Percentiles rank a stretch among this genome's conserved stretches.
Evolutionary conservation across 2,797 vertebrate species (phyloP).

Genomic region (Sebastes matsubarae): DNA sequence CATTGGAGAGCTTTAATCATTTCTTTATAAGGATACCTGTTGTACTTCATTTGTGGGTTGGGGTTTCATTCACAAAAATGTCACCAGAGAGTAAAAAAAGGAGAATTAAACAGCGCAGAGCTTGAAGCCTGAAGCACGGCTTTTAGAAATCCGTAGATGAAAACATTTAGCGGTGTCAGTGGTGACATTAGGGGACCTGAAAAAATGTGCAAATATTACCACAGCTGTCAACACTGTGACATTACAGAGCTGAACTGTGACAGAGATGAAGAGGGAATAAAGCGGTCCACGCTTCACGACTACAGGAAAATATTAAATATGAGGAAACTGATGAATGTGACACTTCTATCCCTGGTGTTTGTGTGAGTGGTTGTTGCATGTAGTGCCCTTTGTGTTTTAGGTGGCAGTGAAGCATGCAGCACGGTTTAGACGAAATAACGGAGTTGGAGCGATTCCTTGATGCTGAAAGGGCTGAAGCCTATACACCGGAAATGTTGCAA

Average conservation of each 20-base stretch:
- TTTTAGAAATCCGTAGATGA: neutral
- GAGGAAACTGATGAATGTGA: neutral
- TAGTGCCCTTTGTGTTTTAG: neutral
- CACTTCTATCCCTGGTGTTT: neutral
- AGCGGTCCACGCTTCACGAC: neutral
- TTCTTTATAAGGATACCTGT: neutral
- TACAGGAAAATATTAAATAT: neutral
- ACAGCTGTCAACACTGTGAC: neutral
- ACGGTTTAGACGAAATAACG: neutral
- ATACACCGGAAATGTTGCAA: neutral
- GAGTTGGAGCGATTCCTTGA: neutral
- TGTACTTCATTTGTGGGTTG: neutral
- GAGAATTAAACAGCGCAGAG: neutral
- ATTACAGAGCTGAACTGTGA: neutral
- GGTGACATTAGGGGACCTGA: neutral
- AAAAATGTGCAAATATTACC: neutral
- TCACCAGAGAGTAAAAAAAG: neutral
- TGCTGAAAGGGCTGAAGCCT: neutral
- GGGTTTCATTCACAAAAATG: neutral
- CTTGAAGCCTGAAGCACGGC: neutral
- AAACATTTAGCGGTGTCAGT: neutral
- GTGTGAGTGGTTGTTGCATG: neutral
- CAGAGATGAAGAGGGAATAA: neutral
- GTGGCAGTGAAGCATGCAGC: neutral
- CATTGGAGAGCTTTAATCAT: neutral